Percentiles rank a stretch among this genome's conserved stretches.
Evolutionary conservation across 1,140 invertebrate genomes (phyloP).

Genomic region (Panagrolaimus sp.): DNA sequence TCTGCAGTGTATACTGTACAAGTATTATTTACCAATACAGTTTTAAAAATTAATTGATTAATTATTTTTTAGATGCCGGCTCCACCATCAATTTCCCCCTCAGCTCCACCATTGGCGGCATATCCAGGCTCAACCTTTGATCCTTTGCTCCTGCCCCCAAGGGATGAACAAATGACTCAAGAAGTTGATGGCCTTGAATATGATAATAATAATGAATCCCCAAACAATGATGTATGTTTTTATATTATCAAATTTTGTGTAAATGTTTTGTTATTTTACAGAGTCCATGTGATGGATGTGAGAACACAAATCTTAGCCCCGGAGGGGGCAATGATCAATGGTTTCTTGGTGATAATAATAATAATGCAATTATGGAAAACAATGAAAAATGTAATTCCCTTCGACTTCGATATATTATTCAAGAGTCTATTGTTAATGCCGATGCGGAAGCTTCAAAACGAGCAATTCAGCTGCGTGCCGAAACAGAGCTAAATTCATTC

Average conservation of each 20-base stretch:
- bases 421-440: conserved; percentile 28
- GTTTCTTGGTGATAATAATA: background rate
- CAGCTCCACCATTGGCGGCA: too few species aligned
- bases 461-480: conserved; percentile 34
- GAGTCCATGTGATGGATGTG: background rate
- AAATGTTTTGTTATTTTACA: background rate
- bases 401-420: conserved; percentile 2
- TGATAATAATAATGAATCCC: background rate
- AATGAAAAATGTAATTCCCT: conserved; percentile 17
- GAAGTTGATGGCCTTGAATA: conserved; percentile 1
- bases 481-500: conserved; percentile 40
- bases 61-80: background rate
- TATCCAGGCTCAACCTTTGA: too few species aligned
- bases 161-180: background rate
- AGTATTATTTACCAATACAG: background rate
- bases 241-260: too few species aligned
- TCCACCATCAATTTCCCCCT: background rate
- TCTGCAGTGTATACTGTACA: background rate
- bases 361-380: background rate
- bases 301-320: background rate
- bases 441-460: conserved; percentile 42
- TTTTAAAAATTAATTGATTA: background rate
- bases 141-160: background rate
- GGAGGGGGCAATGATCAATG: background rate
- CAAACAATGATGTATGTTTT: too few species aligned